These are phyloP conservation scores for Brachylomia viminalis DNA, from an alignment of 2,888 invertebrate species.

Conservation along the genomic window DNA sequence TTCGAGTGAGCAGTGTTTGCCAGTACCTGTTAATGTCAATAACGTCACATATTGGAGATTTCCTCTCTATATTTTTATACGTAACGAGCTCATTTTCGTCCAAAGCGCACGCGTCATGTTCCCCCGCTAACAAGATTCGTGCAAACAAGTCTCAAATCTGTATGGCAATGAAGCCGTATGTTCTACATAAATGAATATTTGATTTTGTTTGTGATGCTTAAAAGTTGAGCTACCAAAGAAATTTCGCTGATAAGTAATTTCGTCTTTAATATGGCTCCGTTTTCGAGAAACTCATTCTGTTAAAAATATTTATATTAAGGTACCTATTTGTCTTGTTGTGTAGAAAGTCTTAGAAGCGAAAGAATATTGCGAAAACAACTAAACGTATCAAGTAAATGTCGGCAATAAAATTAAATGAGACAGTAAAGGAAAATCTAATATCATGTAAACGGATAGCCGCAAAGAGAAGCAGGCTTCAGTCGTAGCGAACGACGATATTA, in stretches of 20 bases:
- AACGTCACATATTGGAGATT: slow-evolving; percentile 66
- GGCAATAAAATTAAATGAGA: slow-evolving; percentile 35
- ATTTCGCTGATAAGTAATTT: slow-evolving; percentile 61
- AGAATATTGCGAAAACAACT: slow-evolving; percentile 35
- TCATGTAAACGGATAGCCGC: slow-evolving; percentile 41
- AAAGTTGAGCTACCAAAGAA: slow-evolving; percentile 61
- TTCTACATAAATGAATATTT: slow-evolving; percentile 71
- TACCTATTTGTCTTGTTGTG: slow-evolving; percentile 14
- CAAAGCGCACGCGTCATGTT: slow-evolving; percentile 69
- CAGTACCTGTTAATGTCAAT: slow-evolving; percentile 66
- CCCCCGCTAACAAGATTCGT: slow-evolving; percentile 78
- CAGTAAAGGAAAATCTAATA: slow-evolving; percentile 39
- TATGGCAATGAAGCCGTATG: slow-evolving; percentile 71
- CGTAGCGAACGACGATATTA: slow-evolving; percentile 22
- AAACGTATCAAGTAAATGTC: slow-evolving; percentile 36
- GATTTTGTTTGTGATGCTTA: slow-evolving; percentile 68
- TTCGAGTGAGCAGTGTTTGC: slow-evolving; percentile 64
- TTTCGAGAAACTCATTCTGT: slow-evolving; percentile 31
- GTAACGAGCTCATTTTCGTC: slow-evolving; percentile 76
- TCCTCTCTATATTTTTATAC: slow-evolving; percentile 67
- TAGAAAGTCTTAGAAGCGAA: slow-evolving; percentile 7
- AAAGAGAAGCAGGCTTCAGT: slow-evolving; percentile 22
- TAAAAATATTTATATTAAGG: slow-evolving; percentile 4
- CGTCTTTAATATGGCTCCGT: slow-evolving; percentile 45
- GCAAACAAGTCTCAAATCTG: slow-evolving; percentile 80